Evolutionary conservation across 2,113 vertebrate species (phyloP).

Genomic region (Oreotrochilus melanogaster): DNA sequence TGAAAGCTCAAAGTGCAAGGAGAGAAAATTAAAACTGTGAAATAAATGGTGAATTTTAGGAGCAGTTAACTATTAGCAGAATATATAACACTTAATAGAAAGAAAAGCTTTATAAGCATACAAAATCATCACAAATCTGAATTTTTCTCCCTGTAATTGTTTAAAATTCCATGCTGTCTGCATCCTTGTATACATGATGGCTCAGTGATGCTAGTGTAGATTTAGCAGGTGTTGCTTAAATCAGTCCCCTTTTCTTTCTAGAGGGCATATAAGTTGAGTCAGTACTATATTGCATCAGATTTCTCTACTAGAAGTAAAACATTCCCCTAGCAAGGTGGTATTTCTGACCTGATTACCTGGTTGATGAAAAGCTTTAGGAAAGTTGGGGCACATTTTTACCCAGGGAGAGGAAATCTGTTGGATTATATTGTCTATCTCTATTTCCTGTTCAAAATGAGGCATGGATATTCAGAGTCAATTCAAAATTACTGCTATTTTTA

Average conservation of each 20-base stretch:
- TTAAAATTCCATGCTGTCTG: not conserved
- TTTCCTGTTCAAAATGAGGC: slow-evolving; percentile 1
- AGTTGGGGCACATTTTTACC: not conserved
- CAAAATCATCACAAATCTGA: not conserved
- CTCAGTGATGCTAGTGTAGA: not conserved
- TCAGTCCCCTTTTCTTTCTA: not conserved
- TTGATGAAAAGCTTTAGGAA: not conserved
- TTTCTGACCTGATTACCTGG: not conserved
- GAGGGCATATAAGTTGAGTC: not conserved
- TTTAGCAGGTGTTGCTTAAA: not conserved
- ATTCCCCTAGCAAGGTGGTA: not conserved
- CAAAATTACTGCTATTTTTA: slow-evolving; percentile 39
- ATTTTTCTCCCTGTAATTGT: not conserved
- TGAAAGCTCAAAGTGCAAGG: not conserved
- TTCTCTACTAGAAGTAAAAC: not conserved
- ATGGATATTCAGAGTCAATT: slow-evolving; percentile 22
- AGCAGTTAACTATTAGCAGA: not conserved
- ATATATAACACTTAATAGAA: not conserved
- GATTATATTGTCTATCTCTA: not conserved
- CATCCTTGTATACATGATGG: not conserved
- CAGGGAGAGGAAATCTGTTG: not conserved
- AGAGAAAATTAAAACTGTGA: not conserved
- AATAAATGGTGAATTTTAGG: not conserved
- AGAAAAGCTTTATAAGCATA: not conserved
- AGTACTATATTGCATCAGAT: not conserved